Evolutionary conservation across 2,797 vertebrate species (phyloP).

Genomic region (Chloroceryle amazona): DNA sequence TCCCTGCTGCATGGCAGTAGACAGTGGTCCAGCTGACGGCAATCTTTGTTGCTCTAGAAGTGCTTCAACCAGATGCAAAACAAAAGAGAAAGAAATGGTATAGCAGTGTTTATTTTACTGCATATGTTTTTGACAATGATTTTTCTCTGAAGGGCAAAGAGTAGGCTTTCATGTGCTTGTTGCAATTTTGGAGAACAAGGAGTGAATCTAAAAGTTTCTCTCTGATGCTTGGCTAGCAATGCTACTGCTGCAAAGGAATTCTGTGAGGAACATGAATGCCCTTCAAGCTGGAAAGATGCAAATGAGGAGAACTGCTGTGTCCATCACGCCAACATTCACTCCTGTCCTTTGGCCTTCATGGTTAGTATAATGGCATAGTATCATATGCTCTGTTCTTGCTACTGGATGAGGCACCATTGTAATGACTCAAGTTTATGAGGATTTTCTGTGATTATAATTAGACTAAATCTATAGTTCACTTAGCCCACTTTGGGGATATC

Average conservation of each 20-base stretch:
- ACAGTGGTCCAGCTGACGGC: neutral
- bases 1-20: accelerated
- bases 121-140: neutral
- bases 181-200: neutral
- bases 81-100: neutral
- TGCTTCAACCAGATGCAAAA: neutral
- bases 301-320: constrained; percentile 88
- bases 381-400: neutral
- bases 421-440: neutral
- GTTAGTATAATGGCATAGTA: constrained; percentile 49
- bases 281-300: constrained; percentile 87
- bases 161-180: neutral
- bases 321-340: constrained; percentile 90
- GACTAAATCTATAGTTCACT: neutral
- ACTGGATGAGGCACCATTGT: neutral
- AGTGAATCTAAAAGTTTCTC: neutral
- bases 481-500: neutral
- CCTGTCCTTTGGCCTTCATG: constrained; percentile 86
- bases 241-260: constrained; percentile 83
- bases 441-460: neutral
- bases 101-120: neutral
- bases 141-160: neutral
- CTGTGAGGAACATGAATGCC: constrained; percentile 87
- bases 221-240: constrained; percentile 58
- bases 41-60: neutral